Base-by-base conservation (phyloP, 1,140 invertebrate species). In the Drosophila rufa region DNA sequence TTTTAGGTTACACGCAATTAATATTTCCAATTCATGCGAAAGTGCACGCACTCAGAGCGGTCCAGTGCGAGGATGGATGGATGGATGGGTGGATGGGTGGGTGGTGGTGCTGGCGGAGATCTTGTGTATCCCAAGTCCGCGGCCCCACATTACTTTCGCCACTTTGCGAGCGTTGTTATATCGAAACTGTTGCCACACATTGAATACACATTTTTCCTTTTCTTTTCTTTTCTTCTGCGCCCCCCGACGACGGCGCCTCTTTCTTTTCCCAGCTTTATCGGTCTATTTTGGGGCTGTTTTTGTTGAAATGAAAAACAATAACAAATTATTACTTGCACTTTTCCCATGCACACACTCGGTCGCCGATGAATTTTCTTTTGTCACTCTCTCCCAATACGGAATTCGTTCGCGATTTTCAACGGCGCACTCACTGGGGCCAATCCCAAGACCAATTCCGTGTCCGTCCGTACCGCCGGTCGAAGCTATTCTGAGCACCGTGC, bases 251-350 rank as follows among this genome's bases (percentile, higher is more conserved):
- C 48, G 48, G 50, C 59, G 56, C 47, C 66, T 11, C 56, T 58
- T 60, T 53, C 53, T 38, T 40, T 80, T 45, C 45, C 43, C 55
- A 46, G 56, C 22, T 27, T 46, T 68, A 78, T 57, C 40, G 55
- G 36, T 36, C 64, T 69, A 57, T 69, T 67, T 77, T n/a, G 36
- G 40, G 57, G 27, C 53, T 47, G 45, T 55, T 60, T 68, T 79
- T 74, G 62, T 83, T 80, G 68, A 65, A 82, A 83, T 58, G 64
- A 73, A 62, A 56, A 53, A 66, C 48, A 65, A 74, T 66, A 77
- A 83, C 45, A 79, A 75, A 81, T 90, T 79, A 90, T 90, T 90
- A 90, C 85, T 90, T 90, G 85, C 85, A 90, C 81, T 85, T 90
- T 89, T 85, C 66, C 66, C 78, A 84, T 84, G 68, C 53, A 55